A percentile compares a stretch with the other conserved stretches of the same genome.
Evolutionary conservation across 2,113 vertebrate species (phyloP).

Genomic region (Dryoscopus gambensis): DNA sequence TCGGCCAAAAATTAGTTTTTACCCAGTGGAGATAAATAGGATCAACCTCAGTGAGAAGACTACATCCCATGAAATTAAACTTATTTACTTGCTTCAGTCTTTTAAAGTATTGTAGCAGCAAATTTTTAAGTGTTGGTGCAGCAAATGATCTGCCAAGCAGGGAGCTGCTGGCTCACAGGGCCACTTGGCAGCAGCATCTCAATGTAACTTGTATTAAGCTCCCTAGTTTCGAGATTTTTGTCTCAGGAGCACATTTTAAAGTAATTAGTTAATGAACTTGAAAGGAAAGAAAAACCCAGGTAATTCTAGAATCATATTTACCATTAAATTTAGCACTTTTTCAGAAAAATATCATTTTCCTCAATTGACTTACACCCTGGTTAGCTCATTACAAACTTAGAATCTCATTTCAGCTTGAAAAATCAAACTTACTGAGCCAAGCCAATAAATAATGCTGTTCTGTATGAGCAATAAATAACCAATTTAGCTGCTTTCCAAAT

Average conservation of each 20-base stretch:
- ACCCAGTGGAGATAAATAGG: background rate
- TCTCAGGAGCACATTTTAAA: background rate
- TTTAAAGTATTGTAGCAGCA: background rate
- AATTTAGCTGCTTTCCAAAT: conserved; percentile 17
- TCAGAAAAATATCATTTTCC: background rate
- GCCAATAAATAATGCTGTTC: conserved; percentile 27
- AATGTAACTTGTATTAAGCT: background rate
- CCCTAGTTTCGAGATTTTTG: background rate
- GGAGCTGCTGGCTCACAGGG: background rate
- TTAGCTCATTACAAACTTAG: background rate
- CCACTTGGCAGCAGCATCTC: background rate
- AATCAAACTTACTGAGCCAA: background rate
- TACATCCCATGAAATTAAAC: conserved; percentile 17
- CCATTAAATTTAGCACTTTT: background rate
- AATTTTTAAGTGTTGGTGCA: background rate
- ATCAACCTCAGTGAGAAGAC: background rate
- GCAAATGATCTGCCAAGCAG: background rate
- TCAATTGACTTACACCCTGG: background rate
- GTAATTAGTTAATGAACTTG: background rate
- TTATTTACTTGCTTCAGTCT: background rate
- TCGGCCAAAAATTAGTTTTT: background rate
- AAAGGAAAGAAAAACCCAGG: background rate
- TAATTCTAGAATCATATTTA: background rate
- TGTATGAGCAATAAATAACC: conserved; percentile 30
- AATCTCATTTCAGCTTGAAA: background rate